Conservation (phyloP, 2,888 invertebrate genomes). For the Drosophila barbarae region DNA sequence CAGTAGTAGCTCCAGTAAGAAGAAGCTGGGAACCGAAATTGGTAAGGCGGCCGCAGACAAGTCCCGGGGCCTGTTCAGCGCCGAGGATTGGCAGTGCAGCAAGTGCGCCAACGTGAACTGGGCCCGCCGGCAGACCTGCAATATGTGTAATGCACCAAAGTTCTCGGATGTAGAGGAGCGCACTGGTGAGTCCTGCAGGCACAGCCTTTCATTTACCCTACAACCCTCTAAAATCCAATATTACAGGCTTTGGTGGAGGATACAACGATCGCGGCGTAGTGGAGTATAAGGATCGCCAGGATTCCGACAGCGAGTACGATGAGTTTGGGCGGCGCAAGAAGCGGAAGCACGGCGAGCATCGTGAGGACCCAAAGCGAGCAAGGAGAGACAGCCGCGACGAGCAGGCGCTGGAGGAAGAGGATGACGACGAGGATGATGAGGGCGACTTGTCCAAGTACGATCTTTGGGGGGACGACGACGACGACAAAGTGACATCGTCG, state of each 20-base stretch:
- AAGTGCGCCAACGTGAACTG: constrained; percentile 99
- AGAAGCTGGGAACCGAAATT: constrained; percentile 96
- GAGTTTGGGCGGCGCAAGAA: constrained; percentile 90
- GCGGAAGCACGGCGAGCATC: constrained; percentile 59
- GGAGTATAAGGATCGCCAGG: constrained; percentile 94
- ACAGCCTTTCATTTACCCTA: too few relatives aligned
- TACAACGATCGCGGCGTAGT: constrained; percentile 98
- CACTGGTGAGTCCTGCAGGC: constrained; percentile 80
- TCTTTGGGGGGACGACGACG: constrained; percentile 86
- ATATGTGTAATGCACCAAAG: constrained; percentile 99
- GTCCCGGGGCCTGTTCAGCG: constrained; percentile 89
- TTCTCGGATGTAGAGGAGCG: constrained; percentile 94
- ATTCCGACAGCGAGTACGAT: constrained; percentile 97
- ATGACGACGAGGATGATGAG: constrained; percentile 83
- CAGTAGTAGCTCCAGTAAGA: constrained; percentile 78
- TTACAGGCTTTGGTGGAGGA: constrained; percentile 88
- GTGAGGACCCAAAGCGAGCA: constrained; percentile 67
- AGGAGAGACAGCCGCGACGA: constrained; percentile 39
- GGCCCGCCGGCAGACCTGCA: constrained; percentile 95
- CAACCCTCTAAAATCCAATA: background rate
- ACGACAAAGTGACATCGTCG: constrained; percentile 81
- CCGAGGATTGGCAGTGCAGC: constrained; percentile 99
- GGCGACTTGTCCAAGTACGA: constrained; percentile 90
- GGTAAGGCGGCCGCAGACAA: constrained; percentile 99
- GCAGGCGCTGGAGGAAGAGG: constrained; percentile 76